Conservation (phyloP, 2,797 vertebrate species). For the Enteromius thamalakanensis region DNA sequence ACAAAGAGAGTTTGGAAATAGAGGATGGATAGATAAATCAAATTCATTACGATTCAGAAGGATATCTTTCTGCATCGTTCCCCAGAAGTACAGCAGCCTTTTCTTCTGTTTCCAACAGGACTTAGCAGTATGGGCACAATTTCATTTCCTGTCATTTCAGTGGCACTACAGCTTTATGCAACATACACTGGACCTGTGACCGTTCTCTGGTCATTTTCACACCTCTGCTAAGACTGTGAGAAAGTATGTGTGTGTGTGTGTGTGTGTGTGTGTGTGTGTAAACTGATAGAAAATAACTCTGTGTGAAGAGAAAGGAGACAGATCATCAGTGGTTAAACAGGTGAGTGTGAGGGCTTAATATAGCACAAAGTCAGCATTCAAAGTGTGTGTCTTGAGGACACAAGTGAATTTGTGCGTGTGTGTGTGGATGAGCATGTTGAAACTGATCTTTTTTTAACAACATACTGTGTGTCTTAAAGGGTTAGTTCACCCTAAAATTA, state of each 20-base stretch:
- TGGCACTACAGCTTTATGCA: conserved; percentile 1
- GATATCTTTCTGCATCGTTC: not conserved
- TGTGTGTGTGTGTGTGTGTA: not conserved
- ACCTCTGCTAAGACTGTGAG: conserved; percentile 7
- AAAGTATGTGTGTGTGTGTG: conserved; percentile 39
- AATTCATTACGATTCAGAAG: not conserved
- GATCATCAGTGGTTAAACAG: conserved; percentile 27
- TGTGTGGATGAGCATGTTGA: conserved; percentile 34
- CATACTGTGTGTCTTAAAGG: not conserved
- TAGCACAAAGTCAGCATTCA: conserved; percentile 32
- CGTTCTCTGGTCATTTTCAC: conserved; percentile 27
- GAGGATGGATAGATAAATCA: conserved; percentile 17
- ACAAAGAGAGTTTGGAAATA: conserved; percentile 23
- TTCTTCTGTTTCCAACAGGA: conserved; percentile 3
- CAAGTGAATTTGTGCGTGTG: conserved; percentile 49
- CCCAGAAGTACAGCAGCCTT: not conserved
- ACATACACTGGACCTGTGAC: conserved; percentile 18
- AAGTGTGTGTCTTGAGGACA: conserved; percentile 53
- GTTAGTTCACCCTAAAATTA: no score
- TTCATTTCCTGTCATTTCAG: not conserved
- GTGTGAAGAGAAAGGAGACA: conserved; percentile 17
- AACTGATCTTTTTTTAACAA: conserved; percentile 15
- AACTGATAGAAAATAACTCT: not conserved
- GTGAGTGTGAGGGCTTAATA: conserved; percentile 32
- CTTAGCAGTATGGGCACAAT: not conserved